Evolutionary conservation across 64 coral and sea anemone species (phyloP).

Genomic region (Porites lutea): DNA sequence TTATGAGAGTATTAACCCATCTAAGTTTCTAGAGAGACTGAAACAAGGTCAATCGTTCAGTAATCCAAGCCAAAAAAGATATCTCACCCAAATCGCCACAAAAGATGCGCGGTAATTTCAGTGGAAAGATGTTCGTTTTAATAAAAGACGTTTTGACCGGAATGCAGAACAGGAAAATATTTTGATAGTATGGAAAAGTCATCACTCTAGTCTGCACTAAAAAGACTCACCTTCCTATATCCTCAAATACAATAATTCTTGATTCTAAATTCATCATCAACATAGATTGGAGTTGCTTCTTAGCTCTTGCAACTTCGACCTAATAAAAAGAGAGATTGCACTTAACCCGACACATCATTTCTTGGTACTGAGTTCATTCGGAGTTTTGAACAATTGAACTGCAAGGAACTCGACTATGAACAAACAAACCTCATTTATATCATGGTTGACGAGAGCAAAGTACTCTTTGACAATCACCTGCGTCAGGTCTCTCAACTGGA

Average conservation of each 20-base stretch:
- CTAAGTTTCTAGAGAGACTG: no score
- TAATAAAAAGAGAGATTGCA: neutral
- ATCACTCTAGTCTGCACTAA: no score
- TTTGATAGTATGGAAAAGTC: no score
- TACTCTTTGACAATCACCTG: conserved; percentile 93
- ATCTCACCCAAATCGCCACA: no score
- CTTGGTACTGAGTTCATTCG: neutral
- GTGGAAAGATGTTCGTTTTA: no score
- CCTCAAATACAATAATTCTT: conserved; percentile 97
- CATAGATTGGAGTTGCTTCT: conserved; percentile 99
- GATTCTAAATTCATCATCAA: conserved; percentile 99
- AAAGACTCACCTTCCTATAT: conserved; percentile 87
- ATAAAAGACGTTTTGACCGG: no score
- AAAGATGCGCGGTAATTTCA: no score
- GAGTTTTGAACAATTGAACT: neutral
- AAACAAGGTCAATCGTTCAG: no score
- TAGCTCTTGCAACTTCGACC: conserved; percentile 93
- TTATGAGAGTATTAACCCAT: no score
- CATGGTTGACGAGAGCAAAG: conserved; percentile 75
- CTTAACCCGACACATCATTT: neutral
- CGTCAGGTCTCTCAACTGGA: conserved; percentile 78
- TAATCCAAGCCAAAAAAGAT: no score
- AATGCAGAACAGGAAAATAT: no score
- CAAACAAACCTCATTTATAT: conserved; percentile 73
- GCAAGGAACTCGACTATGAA: neutral